phyloP scores from a whole-genome alignment of 2,888 invertebrate species.

The Amphimallon solstitiale region DNA sequence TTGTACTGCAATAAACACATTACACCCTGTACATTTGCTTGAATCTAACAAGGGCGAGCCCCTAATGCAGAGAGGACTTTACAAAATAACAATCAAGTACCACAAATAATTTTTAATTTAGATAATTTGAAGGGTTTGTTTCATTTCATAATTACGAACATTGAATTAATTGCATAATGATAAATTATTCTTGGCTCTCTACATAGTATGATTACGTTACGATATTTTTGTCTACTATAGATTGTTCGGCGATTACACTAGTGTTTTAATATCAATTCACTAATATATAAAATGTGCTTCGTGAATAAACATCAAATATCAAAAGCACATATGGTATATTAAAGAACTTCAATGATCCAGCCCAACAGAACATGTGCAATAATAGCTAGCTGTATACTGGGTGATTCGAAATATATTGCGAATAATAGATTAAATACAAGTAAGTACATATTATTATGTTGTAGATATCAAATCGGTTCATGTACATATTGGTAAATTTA shows the following conservation, averaged over 20 bases:
- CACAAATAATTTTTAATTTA: no score
- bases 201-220: not conserved
- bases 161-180: constrained; percentile 7
- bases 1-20: no score
- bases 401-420: constrained; percentile 5
- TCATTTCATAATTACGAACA: no score
- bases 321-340: constrained; percentile 27
- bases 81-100: no score
- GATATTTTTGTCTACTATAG: constrained; percentile 1
- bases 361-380: constrained; percentile 62
- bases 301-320: constrained; percentile 12
- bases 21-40: no score
- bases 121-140: no score
- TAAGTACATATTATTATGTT: no score
- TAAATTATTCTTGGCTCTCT: constrained; percentile 15
- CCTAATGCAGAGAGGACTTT: no score
- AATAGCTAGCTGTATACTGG: constrained; percentile 20
- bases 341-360: constrained; percentile 55
- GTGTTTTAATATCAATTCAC: constrained; percentile 12
- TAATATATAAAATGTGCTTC: constrained; percentile 23
- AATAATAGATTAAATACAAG: no score
- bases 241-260: constrained; percentile 2
- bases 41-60: no score
- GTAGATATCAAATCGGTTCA: no score
- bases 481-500: no score